These are phyloP conservation scores for Coreius guichenoti DNA, from an alignment of 2,797 vertebrate genomes.

Conservation along the genomic window DNA sequence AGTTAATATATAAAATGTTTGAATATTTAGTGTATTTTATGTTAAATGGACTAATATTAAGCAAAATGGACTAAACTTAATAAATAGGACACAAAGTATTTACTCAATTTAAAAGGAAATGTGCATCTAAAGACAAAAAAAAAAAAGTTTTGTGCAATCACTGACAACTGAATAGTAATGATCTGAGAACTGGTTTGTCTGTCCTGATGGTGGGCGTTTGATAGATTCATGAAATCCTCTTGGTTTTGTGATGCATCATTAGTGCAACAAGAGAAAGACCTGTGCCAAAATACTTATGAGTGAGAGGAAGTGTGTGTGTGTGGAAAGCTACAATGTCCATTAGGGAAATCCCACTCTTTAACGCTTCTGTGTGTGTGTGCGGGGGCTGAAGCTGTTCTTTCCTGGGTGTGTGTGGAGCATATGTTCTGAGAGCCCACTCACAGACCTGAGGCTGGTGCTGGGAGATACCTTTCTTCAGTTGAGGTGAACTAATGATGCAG, in stretches of 20 bases:
- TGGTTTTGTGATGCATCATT: conserved; percentile 33
- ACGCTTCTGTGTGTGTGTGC: conserved; percentile 45
- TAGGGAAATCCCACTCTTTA: conserved; percentile 60
- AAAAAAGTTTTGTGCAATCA: neutral
- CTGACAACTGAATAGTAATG: conserved; percentile 2
- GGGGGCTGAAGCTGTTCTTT: conserved; percentile 53
- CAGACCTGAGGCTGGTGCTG: conserved; percentile 32
- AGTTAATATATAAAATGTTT: neutral
- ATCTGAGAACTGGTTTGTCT: conserved; percentile 4
- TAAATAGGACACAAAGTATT: neutral
- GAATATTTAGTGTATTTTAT: neutral
- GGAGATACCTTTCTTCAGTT: conserved; percentile 6
- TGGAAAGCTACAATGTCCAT: conserved; percentile 41
- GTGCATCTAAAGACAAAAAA: neutral
- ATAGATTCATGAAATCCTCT: conserved; percentile 35
- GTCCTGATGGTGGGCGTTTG: conserved; percentile 18
- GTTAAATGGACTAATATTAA: neutral
- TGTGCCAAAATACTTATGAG: neutral
- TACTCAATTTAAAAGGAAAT: neutral
- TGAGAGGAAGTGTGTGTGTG: neutral
- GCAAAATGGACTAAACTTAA: neutral
- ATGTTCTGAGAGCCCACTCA: conserved; percentile 51
- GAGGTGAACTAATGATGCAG: conserved; percentile 3
- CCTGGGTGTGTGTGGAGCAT: conserved; percentile 39
- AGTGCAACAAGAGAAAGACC: conserved; percentile 17